Evolutionary conservation across 2,797 vertebrate species (phyloP).

Genomic region (Enteromius fasciolatus): DNA sequence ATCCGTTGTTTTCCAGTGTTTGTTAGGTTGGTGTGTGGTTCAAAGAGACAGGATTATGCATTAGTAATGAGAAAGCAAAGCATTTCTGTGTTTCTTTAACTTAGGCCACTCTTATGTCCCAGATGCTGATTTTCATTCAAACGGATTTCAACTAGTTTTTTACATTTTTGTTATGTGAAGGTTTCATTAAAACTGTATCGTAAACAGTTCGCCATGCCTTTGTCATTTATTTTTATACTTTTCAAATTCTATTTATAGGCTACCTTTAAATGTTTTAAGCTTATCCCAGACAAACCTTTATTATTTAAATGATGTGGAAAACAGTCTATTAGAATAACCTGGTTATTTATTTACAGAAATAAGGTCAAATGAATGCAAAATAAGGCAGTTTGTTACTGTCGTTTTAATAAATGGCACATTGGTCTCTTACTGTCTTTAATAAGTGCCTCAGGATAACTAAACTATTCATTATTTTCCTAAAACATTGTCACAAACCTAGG

Average conservation of each 20-base stretch:
- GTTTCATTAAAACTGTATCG: not conserved
- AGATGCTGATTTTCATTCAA: not conserved
- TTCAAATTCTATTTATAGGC: not conserved
- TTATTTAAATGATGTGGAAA: not conserved
- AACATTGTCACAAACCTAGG: not conserved
- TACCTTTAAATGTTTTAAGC: not conserved
- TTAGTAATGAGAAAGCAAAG: conserved; percentile 14
- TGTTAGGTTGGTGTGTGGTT: not conserved
- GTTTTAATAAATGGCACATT: not conserved
- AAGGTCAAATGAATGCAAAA: not conserved
- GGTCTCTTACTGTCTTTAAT: no score
- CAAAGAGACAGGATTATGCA: not conserved
- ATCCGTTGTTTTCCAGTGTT: not conserved
- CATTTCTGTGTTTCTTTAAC: not conserved
- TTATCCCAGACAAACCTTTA: not conserved
- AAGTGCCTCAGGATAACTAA: not conserved
- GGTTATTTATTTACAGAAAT: not conserved
- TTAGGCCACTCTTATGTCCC: not conserved
- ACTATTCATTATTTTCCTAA: not conserved
- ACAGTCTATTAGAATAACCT: not conserved
- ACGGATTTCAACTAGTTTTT: no score
- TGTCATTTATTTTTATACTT: not conserved
- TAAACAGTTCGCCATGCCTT: not conserved
- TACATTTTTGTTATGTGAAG: not conserved
- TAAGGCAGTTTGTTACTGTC: not conserved